Evolutionary conservation across 2,888 invertebrate species (phyloP).

Genomic region (Linyphia triangularis): DNA sequence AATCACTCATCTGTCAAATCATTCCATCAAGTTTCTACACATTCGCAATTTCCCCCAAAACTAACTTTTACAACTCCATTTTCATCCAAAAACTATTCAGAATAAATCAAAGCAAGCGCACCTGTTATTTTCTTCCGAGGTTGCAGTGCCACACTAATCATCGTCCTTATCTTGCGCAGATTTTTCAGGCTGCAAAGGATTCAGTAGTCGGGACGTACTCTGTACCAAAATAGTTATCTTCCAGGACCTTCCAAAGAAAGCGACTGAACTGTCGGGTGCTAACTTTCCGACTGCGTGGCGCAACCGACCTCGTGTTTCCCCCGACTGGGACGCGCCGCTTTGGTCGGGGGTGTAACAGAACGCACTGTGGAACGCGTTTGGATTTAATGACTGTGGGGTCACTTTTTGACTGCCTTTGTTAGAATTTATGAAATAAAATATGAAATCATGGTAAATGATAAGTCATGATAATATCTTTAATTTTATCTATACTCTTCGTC

Average conservation of each 20-base stretch:
- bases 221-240: not conserved
- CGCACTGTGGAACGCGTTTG: no score
- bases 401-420: no score
- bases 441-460: no score
- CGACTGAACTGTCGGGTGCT: not conserved
- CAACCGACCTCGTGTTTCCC: not conserved
- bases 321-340: not conserved
- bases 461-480: no score
- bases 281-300: slow-evolving; percentile 30
- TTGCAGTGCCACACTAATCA: not conserved
- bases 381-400: no score
- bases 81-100: no score
- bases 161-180: not conserved
- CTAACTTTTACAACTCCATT: no score
- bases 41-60: no score
- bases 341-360: not conserved
- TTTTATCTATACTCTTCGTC: no score
- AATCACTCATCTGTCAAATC: no score
- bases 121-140: not conserved
- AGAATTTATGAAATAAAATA: no score
- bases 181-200: not conserved
- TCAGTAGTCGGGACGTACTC: not conserved
- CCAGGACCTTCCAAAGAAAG: not conserved
- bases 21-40: no score
- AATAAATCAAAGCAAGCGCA: not conserved